phyloP scores from a whole-genome alignment of 1,140 invertebrate species.

The Mactra quadrangularis region DNA sequence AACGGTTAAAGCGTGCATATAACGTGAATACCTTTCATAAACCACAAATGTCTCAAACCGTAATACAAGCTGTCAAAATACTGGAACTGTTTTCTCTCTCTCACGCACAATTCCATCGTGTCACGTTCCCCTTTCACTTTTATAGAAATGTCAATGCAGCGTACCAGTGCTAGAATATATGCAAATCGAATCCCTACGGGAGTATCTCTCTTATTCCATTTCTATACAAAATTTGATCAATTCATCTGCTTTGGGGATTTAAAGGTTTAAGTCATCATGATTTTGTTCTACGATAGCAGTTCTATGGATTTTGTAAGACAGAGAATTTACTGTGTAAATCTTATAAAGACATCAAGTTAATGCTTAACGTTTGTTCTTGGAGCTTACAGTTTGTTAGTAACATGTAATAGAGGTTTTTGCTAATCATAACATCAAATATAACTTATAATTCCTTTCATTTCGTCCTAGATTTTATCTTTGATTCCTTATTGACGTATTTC shows the following conservation, averaged over 20 bases:
- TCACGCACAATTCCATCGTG: too few relatives aligned
- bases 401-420: neutral
- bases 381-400: neutral
- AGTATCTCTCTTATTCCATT: slow-evolving; percentile 15
- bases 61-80: too few relatives aligned
- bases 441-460: neutral
- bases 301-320: slow-evolving; percentile 27
- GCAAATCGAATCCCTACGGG: slow-evolving; percentile 27
- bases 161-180: slow-evolving; percentile 26
- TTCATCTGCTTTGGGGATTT: slow-evolving; percentile 28
- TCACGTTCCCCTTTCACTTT: slow-evolving; percentile 34
- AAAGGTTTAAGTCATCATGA: slow-evolving; percentile 46
- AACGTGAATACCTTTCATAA: too few relatives aligned
- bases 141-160: slow-evolving; percentile 8
- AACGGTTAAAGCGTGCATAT: too few relatives aligned
- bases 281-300: slow-evolving; percentile 16
- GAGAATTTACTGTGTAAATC: neutral
- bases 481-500: neutral
- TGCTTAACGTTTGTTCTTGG: neutral
- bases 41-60: too few relatives aligned
- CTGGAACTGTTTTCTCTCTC: too few relatives aligned
- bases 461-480: neutral
- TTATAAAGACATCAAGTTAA: neutral
- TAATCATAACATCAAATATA: neutral
- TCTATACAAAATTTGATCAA: slow-evolving; percentile 47